phyloP scores from a whole-genome alignment of 2,888 invertebrate species.

The Stenoptilia bipunctidactyla region DNA sequence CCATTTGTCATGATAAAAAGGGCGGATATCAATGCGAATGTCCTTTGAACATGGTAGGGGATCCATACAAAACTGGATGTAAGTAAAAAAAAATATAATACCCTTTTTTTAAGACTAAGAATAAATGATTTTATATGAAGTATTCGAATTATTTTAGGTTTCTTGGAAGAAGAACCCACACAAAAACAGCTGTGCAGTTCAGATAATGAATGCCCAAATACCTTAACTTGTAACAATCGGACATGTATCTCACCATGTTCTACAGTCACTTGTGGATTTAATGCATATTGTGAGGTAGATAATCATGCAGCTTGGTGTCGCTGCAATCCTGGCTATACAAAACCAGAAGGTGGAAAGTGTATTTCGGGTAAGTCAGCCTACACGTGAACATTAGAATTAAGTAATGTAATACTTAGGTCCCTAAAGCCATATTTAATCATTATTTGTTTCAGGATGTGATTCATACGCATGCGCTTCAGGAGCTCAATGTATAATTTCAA shows the following conservation, averaged over 20 bases:
- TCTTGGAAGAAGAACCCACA: constrained; percentile 45
- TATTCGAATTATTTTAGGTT: constrained; percentile 28
- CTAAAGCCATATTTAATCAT: constrained; percentile 3
- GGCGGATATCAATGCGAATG: constrained; percentile 90
- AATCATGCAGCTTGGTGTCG: constrained; percentile 92
- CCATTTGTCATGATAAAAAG: constrained; percentile 88
- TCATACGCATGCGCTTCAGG: constrained; percentile 83
- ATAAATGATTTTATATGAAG: too few species aligned
- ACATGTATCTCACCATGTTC: constrained; percentile 87
- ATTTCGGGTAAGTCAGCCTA: constrained; percentile 74
- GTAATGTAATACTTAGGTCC: not conserved
- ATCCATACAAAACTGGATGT: constrained; percentile 89
- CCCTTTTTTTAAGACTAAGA: too few species aligned
- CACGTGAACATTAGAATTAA: not conserved
- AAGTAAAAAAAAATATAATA: constrained; percentile 31
- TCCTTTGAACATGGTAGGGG: constrained; percentile 85
- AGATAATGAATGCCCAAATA: constrained; percentile 85
- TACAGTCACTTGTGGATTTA: constrained; percentile 82
- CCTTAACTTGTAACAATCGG: constrained; percentile 82
- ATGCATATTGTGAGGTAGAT: constrained; percentile 89
- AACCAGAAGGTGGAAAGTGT: constrained; percentile 85
- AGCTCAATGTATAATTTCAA: constrained; percentile 88
- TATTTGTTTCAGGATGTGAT: constrained; percentile 77
- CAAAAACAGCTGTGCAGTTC: constrained; percentile 77
- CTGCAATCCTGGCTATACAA: constrained; percentile 85